Evolutionary conservation across 1,140 invertebrate genomes (phyloP), one percentile per base, ranked within the genome.

Genomic region (Plectrocnemia conspersa): DNA sequence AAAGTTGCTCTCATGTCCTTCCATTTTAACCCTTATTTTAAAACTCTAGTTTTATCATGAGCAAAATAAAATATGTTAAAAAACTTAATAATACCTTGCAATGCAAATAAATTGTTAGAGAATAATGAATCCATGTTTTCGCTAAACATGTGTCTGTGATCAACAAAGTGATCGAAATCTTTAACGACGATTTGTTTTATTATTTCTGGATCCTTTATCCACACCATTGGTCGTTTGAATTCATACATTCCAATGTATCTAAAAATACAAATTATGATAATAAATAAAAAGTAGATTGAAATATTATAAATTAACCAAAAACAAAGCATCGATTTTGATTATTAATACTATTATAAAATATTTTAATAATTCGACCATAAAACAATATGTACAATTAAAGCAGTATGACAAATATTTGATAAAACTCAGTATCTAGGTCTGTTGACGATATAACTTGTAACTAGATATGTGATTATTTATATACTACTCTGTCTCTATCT

Each of bases 121-220:
- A 77, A 62, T 1, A 80, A 42, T 0, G 73, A 72, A 59, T 80
- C 78, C n/a, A 57, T 16, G 2, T 70, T 58, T 6, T 65, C 63
- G 2, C 59, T 59, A 1, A 73, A 50, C 18, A 76, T 66, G 0
- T 50, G 35, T 3, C 64, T 56, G 56, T 80, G 75, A 59, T 82
- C 75, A 1, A 68, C 63, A 49, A 83, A 83, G 54, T 76, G 56
- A 3, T 82, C 75, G 52, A 83, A 83, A 55, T 80, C 74, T 61
- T 79, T 81, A 0, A 82, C 66, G 0, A 66, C 63, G 1, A 83
- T 66, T 44, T 73, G 66, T 56, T 75, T 79, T 3, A 82, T 72
- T 2, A 80, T 15, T 21, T 80, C 75, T 1, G 72, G 70, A 66
- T 82, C 79, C 38, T 70, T 69, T 0, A 82, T 21, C 24, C 80